Conservation (phyloP, 2,797 vertebrate species). For the Pantherophis vulpinus region DNA sequence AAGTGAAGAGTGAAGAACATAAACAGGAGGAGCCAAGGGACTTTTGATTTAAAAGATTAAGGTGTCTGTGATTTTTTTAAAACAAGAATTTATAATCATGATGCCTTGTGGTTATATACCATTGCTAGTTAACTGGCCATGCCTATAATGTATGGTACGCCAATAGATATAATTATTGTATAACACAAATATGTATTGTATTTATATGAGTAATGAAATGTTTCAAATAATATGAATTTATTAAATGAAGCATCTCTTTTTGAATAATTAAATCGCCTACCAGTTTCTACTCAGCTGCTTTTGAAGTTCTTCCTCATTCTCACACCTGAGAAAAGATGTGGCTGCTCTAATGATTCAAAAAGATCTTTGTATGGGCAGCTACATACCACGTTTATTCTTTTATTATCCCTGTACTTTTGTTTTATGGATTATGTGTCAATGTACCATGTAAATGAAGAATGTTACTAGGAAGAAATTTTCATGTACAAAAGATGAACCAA, state of each 20-base stretch:
- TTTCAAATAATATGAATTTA: neutral
- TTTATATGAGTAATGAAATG: neutral
- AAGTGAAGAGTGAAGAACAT: constrained; percentile 45
- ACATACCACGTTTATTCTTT: neutral
- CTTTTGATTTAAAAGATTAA: constrained; percentile 47
- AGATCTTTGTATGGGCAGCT: neutral
- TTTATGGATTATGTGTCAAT: neutral
- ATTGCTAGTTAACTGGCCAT: neutral
- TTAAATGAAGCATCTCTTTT: neutral
- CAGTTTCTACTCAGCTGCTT: neutral
- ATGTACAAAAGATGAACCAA: neutral
- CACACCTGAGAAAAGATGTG: neutral
- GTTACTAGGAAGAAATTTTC: neutral
- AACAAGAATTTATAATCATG: neutral
- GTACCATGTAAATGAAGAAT: neutral
- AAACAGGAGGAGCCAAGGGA: constrained; percentile 49
- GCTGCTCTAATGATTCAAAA: neutral
- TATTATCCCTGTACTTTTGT: neutral
- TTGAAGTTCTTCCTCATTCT: neutral
- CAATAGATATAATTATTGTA: neutral
- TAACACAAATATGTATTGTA: neutral
- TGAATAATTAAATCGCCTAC: neutral
- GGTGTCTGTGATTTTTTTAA: neutral
- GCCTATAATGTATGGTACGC: neutral
- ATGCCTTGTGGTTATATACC: neutral